Evolutionary conservation across 2,113 vertebrate genomes (phyloP).

Genomic region (Calidris pygmaea): DNA sequence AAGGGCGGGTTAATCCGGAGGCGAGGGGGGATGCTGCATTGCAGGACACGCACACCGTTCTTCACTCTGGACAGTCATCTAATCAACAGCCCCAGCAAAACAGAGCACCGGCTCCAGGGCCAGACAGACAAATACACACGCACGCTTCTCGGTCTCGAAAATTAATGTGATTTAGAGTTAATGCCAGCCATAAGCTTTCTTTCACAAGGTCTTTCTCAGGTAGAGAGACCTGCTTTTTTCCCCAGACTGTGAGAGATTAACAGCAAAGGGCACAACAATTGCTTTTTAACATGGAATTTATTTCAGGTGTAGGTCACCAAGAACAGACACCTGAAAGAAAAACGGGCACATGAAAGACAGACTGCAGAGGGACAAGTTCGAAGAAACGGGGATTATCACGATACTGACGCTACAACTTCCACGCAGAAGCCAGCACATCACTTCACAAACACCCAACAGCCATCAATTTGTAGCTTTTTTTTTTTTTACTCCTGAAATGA

Average conservation of each 20-base stretch:
- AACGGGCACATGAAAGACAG: background rate
- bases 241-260: background rate
- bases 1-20: background rate
- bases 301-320: background rate
- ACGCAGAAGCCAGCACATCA: background rate
- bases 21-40: background rate
- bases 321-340: background rate
- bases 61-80: constrained; percentile 24
- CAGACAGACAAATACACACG: background rate
- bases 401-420: background rate
- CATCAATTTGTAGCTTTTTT: background rate
- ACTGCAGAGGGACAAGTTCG: background rate
- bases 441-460: background rate
- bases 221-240: background rate
- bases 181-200: background rate
- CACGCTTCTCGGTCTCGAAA: background rate
- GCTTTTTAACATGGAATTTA: background rate
- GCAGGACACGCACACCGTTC: background rate
- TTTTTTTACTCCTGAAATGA: constrained; percentile 20
- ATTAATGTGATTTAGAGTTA: background rate
- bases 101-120: background rate
- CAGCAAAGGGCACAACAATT: background rate
- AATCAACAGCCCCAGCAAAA: background rate
- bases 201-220: background rate
- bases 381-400: background rate